Evolutionary conservation across 2,888 invertebrate genomes (phyloP).

Genomic region (Noctua janthe): DNA sequence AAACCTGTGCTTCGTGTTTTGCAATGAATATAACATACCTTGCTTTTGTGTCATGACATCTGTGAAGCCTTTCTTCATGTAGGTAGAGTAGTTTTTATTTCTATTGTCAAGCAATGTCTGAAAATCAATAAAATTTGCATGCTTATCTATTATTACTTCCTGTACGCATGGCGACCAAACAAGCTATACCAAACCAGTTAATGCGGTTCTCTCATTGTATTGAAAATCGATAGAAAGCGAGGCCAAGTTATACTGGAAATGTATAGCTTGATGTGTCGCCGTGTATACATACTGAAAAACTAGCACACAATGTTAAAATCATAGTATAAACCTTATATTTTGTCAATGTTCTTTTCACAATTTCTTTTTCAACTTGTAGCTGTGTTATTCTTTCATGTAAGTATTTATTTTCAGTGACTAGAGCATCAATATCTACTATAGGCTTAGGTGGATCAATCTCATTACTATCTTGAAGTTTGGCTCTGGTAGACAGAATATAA

Average conservation of each 20-base stretch:
- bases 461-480: slow-evolving; percentile 73
- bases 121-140: slow-evolving; percentile 68
- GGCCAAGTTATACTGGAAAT: no score
- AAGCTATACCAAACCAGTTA: no score
- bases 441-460: slow-evolving; percentile 80
- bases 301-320: slow-evolving; percentile 16
- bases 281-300: not conserved
- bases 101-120: slow-evolving; percentile 93
- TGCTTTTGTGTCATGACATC: slow-evolving; percentile 95
- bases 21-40: slow-evolving; percentile 86
- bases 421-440: slow-evolving; percentile 94
- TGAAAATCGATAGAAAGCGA: not conserved
- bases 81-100: slow-evolving; percentile 93
- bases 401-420: slow-evolving; percentile 95
- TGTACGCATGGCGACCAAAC: not conserved
- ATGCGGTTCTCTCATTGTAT: no score
- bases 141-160: slow-evolving; percentile 37
- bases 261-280: no score
- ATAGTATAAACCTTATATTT: slow-evolving; percentile 92
- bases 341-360: slow-evolving; percentile 92
- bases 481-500: slow-evolving; percentile 90
- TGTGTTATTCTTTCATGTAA: slow-evolving; percentile 95
- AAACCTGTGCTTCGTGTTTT: not conserved
- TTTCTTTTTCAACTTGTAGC: slow-evolving; percentile 94
- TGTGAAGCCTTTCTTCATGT: slow-evolving; percentile 92